Percentiles rank a stretch among this genome's conserved stretches.
phyloP scores from a whole-genome alignment of 2,113 vertebrate genomes.

The Cichladusa arquata region DNA sequence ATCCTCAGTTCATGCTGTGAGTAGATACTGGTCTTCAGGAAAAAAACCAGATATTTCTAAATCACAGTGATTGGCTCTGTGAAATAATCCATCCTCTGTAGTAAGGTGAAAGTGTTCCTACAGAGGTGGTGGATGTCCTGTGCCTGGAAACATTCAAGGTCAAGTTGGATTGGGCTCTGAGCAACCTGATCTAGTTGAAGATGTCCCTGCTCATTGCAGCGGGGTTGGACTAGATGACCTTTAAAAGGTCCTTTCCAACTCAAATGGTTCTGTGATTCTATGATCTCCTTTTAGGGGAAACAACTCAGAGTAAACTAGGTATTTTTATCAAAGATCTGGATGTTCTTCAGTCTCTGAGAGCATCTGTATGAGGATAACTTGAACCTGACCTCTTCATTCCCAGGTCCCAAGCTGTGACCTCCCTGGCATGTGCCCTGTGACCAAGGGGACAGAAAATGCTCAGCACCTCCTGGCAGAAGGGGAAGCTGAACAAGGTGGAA shows the following conservation, averaged over 20 bases:
- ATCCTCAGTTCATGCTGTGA: background rate
- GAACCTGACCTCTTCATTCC: background rate
- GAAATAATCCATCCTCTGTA: slow-evolving; percentile 2
- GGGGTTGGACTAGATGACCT: background rate
- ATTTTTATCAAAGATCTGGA: background rate
- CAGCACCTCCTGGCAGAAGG: background rate
- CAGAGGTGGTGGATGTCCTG: background rate
- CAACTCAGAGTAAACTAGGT: background rate
- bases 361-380: background rate
- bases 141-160: background rate
- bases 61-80: background rate
- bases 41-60: background rate
- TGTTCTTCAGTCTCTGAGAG: slow-evolving; percentile 26
- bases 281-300: background rate
- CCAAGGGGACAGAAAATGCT: background rate
- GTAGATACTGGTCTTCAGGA: background rate
- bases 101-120: background rate
- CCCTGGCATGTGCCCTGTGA: accelerated
- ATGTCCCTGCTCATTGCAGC: background rate
- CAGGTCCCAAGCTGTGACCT: accelerated
- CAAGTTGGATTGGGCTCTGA: background rate
- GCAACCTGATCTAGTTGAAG: background rate
- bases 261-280: background rate
- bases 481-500: background rate
- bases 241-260: background rate